phyloP scores from a whole-genome alignment of 2,888 invertebrate genomes.

The Microctonus brassicae region DNA sequence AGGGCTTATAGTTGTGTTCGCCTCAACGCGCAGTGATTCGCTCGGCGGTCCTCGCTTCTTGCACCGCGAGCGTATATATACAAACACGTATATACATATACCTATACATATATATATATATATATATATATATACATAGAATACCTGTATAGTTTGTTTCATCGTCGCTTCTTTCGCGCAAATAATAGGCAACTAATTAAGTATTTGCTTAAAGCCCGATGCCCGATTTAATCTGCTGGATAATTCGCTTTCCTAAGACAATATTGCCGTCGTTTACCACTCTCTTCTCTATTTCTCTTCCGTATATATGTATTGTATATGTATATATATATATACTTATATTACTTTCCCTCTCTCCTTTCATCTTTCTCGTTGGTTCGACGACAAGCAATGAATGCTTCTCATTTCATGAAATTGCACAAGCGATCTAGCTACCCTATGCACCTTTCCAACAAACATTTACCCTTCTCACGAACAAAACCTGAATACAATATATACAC shows the following conservation, averaged over 20 bases:
- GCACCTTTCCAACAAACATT: constrained; percentile 22
- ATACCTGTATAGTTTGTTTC: too few species aligned
- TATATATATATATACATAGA: neutral
- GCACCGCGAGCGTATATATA: constrained; percentile 11
- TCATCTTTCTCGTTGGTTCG: neutral
- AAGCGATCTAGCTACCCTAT: constrained; percentile 18
- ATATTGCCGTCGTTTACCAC: constrained; percentile 17
- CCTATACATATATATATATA: neutral
- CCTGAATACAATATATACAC: constrained; percentile 7
- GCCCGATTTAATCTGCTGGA: constrained; percentile 56
- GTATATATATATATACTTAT: too few species aligned
- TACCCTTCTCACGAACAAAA: constrained; percentile 24
- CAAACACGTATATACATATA: constrained; percentile 14
- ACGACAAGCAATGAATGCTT: constrained; percentile 26
- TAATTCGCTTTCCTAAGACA: constrained; percentile 50
- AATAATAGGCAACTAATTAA: constrained; percentile 60
- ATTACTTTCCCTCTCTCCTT: neutral
- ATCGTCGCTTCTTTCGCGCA: constrained; percentile 46
- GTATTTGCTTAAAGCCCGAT: constrained; percentile 57
- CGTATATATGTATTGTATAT: neutral
- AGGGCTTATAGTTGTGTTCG: constrained; percentile 39
- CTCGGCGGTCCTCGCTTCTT: neutral
- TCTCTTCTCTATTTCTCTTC: neutral
- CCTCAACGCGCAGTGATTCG: neutral
- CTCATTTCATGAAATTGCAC: constrained; percentile 27